These are phyloP conservation scores for Lasioglossum vierecki DNA, from an alignment of 2,888 invertebrate genomes.

Conservation along the genomic window DNA sequence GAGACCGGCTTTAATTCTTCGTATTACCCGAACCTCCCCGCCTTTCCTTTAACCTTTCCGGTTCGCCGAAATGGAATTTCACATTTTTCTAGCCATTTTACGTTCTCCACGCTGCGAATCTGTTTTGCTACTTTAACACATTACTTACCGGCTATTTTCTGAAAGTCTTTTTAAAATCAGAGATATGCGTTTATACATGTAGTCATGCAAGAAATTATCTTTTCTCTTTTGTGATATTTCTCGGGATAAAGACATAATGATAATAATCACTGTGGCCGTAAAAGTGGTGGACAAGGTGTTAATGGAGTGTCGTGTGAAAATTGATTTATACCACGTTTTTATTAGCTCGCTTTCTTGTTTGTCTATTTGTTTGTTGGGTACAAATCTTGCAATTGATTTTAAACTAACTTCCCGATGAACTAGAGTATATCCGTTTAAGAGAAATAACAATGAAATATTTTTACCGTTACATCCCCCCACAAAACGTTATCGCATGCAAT, in stretches of 20 bases:
- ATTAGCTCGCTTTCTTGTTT: no score
- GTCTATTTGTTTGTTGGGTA: no score
- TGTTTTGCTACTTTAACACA: neutral
- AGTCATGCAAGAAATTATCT: neutral
- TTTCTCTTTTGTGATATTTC: neutral
- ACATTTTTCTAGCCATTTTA: neutral
- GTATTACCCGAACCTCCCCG: neutral
- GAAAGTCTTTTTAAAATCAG: neutral
- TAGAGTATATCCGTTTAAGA: no score
- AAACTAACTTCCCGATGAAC: no score
- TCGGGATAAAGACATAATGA: neutral
- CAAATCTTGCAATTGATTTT: no score
- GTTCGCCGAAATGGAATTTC: neutral
- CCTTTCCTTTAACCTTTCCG: neutral
- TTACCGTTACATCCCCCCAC: no score
- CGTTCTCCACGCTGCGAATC: neutral
- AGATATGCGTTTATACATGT: no score
- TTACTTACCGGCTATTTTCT: neutral
- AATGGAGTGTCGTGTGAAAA: neutral
- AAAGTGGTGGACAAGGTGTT: neutral
- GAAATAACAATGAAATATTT: no score
- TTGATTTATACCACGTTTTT: neutral
- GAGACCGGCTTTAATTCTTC: neutral
- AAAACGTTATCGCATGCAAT: no score
- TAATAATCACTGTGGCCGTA: no score